These are phyloP conservation scores for Trichosurus vulpecula DNA, from an alignment of 2,797 vertebrate species.

Conservation along the genomic window DNA sequence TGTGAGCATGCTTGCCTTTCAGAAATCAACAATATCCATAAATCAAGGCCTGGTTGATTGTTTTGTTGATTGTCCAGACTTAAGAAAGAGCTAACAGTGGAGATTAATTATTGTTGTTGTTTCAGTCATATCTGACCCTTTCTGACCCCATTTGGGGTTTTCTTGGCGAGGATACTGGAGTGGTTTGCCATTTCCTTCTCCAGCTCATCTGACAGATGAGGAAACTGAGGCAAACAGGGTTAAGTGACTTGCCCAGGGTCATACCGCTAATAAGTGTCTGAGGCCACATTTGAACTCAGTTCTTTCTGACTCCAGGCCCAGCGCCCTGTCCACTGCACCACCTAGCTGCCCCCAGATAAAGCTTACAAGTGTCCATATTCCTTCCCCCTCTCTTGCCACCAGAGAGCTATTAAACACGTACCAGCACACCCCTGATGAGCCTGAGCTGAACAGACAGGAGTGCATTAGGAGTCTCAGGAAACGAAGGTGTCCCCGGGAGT, in stretches of 20 bases:
- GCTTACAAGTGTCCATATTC: neutral
- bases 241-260: too few relatives aligned
- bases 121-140: neutral
- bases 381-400: fast-evolving
- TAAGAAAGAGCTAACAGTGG: neutral
- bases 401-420: neutral
- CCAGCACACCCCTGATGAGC: neutral
- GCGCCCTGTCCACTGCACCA: too few relatives aligned
- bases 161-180: neutral
- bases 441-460: neutral
- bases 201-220: too few relatives aligned
- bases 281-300: too few relatives aligned
- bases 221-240: too few relatives aligned
- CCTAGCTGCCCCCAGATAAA: neutral
- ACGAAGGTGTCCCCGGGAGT: neutral
- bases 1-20: neutral
- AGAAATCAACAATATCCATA: neutral
- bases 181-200: too few relatives aligned
- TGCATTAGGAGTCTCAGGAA: neutral
- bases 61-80: neutral
- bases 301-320: too few relatives aligned
- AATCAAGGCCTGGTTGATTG: neutral
- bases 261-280: too few relatives aligned
- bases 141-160: neutral
- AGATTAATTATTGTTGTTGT: neutral